Conservation (phyloP, 2,888 invertebrate genomes). For the Tetragonula carbonaria region DNA sequence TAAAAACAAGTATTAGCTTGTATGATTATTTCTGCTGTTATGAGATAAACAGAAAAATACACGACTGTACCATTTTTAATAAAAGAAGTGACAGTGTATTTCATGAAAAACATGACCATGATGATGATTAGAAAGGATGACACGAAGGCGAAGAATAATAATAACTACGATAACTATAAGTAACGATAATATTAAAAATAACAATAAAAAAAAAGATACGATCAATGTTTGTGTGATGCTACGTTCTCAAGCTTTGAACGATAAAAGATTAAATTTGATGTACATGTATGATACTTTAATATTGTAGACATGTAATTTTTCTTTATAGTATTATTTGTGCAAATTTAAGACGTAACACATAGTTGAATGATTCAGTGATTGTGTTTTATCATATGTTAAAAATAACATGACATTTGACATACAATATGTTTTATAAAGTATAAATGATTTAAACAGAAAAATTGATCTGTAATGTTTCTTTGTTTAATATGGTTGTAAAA, state of each 20-base stretch:
- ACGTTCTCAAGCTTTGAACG: conserved; percentile 49
- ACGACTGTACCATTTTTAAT: conserved; percentile 36
- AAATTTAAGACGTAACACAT: conserved; percentile 31
- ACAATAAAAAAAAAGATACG: conserved; percentile 29
- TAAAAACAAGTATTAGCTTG: conserved; percentile 41
- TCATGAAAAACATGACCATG: background rate
- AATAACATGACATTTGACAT: conserved; percentile 1
- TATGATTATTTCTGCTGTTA: conserved; percentile 26
- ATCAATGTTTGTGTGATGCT: conserved; percentile 51
- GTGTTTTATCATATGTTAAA: conserved; percentile 43
- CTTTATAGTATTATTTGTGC: conserved; percentile 45
- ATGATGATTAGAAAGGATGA: background rate
- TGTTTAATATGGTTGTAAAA: conserved; percentile 21
- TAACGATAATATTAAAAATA: background rate
- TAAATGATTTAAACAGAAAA: background rate
- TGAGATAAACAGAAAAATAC: conserved; percentile 20
- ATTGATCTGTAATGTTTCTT: background rate
- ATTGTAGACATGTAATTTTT: conserved; percentile 36
- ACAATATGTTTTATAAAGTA: conserved; percentile 21
- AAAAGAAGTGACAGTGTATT: conserved; percentile 18
- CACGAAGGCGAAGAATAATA: background rate
- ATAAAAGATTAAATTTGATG: conserved; percentile 41
- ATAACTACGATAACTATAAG: conserved; percentile 3
- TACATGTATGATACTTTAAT: conserved; percentile 38
- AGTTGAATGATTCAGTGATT: conserved; percentile 33